Percentiles rank a stretch among this genome's conserved stretches.
These are phyloP conservation scores for Acanthosepion pharaonis DNA, from an alignment of 2,888 invertebrate genomes.

Conservation along the genomic window DNA sequence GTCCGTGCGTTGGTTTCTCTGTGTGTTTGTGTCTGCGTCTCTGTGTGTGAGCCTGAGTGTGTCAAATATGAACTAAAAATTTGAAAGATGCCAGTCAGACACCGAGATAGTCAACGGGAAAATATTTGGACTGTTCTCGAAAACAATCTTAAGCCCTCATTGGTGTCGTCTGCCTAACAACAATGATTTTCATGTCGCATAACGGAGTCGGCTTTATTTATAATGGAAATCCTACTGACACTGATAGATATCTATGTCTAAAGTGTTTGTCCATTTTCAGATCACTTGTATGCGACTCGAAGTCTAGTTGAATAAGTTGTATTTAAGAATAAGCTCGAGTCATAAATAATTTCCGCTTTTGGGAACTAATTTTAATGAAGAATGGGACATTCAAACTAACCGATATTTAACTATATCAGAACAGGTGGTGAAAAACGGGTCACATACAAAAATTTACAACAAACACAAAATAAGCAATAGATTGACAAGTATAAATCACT, in stretches of 20 bases:
- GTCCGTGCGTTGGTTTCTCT: too few relatives aligned
- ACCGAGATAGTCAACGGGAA: not conserved
- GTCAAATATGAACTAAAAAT: not conserved
- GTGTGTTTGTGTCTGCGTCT: too few relatives aligned
- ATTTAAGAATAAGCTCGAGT: not conserved
- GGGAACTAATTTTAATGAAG: too few relatives aligned
- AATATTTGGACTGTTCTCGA: not conserved
- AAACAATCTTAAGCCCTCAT: not conserved
- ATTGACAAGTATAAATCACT: too few relatives aligned
- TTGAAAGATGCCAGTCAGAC: not conserved
- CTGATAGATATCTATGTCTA: not conserved
- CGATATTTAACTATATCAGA: too few relatives aligned
- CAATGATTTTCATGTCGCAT: not conserved
- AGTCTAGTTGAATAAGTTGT: not conserved
- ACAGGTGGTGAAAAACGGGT: too few relatives aligned
- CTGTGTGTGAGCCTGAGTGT: not conserved
- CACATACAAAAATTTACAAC: too few relatives aligned
- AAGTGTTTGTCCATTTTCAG: not conserved
- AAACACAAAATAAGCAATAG: too few relatives aligned
- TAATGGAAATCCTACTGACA: not conserved
- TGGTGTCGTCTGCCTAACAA: not conserved
- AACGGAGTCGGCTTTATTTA: not conserved
- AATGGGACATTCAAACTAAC: too few relatives aligned
- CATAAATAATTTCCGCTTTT: too few relatives aligned
- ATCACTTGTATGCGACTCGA: not conserved